Evolutionary conservation across 2,113 vertebrate genomes (phyloP).

Genomic region (Apteryx mantelli): DNA sequence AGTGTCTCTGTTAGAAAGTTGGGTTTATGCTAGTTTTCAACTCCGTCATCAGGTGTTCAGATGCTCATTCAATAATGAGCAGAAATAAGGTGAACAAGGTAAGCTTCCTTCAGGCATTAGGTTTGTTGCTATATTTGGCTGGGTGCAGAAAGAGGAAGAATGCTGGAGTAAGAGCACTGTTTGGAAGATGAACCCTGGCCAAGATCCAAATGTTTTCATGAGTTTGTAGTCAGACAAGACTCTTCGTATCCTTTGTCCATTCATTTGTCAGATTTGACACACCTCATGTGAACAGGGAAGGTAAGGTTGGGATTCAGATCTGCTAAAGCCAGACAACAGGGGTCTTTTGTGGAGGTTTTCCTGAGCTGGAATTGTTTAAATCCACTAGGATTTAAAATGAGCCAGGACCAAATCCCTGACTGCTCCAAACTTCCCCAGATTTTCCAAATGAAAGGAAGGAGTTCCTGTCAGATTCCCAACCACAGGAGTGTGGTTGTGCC

Average conservation of each 20-base stretch:
- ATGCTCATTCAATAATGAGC: neutral
- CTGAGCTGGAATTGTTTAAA: neutral
- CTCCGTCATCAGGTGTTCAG: neutral
- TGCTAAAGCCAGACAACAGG: neutral
- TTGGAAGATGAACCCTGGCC: neutral
- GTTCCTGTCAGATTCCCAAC: neutral
- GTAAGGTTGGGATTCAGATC: neutral
- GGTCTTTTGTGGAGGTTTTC: neutral
- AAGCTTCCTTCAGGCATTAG: neutral
- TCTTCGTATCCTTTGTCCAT: neutral
- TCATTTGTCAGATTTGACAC: neutral
- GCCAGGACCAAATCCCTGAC: neutral
- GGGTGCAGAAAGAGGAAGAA: neutral
- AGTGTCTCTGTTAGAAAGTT: neutral
- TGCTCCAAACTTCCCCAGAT: neutral
- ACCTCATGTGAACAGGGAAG: neutral
- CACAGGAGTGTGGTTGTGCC: neutral
- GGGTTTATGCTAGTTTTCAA: neutral
- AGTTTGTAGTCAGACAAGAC: neutral
- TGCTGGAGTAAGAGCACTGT: neutral
- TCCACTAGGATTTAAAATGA: neutral
- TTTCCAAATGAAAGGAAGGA: neutral
- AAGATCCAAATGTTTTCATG: neutral
- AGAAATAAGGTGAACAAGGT: neutral
- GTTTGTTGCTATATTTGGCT: accelerated